A percentile compares a stretch with the other conserved stretches of the same genome.
Conservation (phyloP, 2,888 invertebrate species). For the Phragmatobia fuliginosa region DNA sequence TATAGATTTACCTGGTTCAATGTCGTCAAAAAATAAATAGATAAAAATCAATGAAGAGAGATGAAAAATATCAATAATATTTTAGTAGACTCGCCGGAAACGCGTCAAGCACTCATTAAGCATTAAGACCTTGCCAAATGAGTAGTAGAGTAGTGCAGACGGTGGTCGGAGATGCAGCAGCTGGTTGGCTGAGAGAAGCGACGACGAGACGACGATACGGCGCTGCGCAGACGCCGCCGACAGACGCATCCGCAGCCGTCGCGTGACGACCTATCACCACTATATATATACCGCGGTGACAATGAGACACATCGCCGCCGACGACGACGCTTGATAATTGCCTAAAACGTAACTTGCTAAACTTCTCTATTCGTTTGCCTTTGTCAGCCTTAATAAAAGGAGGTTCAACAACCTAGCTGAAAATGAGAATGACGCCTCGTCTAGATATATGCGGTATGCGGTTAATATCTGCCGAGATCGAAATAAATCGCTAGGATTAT, state of each 20-base stretch:
- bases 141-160: constrained; percentile 35
- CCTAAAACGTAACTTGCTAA: constrained; percentile 67
- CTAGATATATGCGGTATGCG: constrained; percentile 83
- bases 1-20: constrained; percentile 19
- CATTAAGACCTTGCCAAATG: constrained; percentile 55
- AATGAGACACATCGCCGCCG: constrained; percentile 75
- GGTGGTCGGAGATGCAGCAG: constrained; percentile 47
- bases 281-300: constrained; percentile 72
- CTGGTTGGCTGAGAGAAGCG: constrained; percentile 35
- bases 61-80: constrained; percentile 34
- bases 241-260: constrained; percentile 73
- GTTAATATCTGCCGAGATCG: constrained; percentile 83
- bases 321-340: constrained; percentile 53
- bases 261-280: constrained; percentile 65
- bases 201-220: constrained; percentile 32
- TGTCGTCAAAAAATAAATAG: constrained; percentile 23
- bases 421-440: constrained; percentile 73
- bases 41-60: constrained; percentile 35
- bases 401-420: constrained; percentile 82
- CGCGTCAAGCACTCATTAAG: constrained; percentile 47
- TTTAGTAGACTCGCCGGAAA: constrained; percentile 54
- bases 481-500: constrained; percentile 86
- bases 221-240: constrained; percentile 58
- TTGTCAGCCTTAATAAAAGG: constrained; percentile 72
- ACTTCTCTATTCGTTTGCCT: constrained; percentile 55